Evolutionary conservation across 2,888 invertebrate species (phyloP).

Genomic region (Tachina lurida): DNA sequence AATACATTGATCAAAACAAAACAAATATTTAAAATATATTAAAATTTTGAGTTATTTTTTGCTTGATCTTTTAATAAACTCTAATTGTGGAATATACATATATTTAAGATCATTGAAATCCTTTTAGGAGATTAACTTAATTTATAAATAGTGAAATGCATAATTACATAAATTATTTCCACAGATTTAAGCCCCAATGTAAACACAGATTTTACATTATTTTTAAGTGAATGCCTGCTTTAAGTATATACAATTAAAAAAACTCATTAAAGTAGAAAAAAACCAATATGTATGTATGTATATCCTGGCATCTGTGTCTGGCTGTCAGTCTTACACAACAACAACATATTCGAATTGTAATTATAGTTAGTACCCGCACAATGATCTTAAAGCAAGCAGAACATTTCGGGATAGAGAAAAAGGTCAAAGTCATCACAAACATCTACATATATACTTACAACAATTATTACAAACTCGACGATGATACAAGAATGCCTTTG

Average conservation of each 20-base stretch:
- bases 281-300: neutral
- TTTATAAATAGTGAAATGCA: too few species aligned
- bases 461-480: conserved; percentile 22
- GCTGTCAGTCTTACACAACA: neutral
- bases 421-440: conserved; percentile 34
- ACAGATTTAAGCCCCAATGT: neutral
- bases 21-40: too few species aligned
- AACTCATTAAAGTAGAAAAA: neutral
- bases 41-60: too few species aligned
- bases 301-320: conserved; percentile 41
- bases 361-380: conserved; percentile 49
- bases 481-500: conserved; percentile 20
- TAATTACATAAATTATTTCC: neutral
- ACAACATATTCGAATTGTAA: conserved; percentile 15
- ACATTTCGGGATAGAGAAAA: conserved; percentile 29
- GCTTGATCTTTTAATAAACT: too few species aligned
- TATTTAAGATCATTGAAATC: too few species aligned
- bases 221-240: neutral
- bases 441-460: neutral
- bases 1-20: too few species aligned
- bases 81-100: too few species aligned
- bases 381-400: conserved; percentile 37
- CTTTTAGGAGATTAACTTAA: too few species aligned
- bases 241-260: neutral
- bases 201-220: neutral